Evolutionary conservation across 2,113 vertebrate species (phyloP).

Genomic region (Bos indicus): DNA sequence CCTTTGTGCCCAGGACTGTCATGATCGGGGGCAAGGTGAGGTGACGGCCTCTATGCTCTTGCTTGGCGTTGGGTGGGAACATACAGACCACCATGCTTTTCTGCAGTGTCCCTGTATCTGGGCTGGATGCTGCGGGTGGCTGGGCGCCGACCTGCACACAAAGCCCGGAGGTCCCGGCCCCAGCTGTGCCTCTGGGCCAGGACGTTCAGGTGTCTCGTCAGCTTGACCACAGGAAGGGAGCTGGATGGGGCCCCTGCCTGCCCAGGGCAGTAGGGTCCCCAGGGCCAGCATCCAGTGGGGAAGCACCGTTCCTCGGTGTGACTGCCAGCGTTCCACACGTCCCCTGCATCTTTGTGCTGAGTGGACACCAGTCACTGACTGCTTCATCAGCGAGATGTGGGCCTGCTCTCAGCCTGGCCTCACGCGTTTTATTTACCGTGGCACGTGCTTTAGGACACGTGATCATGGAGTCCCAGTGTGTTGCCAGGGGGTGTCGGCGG

Average conservation of each 20-base stretch:
- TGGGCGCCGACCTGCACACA: neutral
- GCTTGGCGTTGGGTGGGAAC: neutral
- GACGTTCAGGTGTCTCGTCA: neutral
- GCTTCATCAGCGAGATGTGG: neutral
- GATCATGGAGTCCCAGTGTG: rapidly evolving
- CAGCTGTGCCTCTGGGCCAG: neutral
- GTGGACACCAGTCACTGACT: neutral
- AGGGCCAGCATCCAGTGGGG: neutral
- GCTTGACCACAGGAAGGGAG: neutral
- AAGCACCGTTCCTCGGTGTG: neutral
- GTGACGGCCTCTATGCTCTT: neutral
- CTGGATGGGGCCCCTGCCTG: neutral
- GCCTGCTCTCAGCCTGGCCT: neutral
- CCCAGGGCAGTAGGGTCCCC: neutral
- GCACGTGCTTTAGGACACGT: too few relatives aligned
- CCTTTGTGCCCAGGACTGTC: slow-evolving; percentile 89
- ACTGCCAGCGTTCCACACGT: neutral
- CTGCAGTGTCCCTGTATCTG: neutral
- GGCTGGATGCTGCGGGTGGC: rapidly evolving
- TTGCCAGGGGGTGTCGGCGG: rapidly evolving
- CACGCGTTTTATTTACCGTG: neutral
- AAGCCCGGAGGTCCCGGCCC: neutral
- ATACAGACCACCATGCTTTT: neutral
- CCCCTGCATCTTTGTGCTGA: neutral
- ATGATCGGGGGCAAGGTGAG: slow-evolving; percentile 92